Conservation (phyloP, 2,797 vertebrate genomes). For the Saxicola maurus region DNA sequence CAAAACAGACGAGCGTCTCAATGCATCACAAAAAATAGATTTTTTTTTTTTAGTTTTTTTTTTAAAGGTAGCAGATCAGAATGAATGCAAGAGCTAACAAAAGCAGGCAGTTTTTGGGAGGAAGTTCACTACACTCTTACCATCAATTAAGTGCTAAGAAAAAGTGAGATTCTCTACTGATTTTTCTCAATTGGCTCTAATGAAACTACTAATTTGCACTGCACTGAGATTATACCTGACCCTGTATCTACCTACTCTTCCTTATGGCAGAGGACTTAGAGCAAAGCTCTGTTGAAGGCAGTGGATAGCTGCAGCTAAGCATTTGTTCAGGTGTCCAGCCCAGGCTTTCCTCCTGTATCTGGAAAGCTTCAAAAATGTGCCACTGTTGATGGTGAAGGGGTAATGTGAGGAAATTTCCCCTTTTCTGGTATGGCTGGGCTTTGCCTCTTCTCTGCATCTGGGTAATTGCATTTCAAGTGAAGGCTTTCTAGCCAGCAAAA, state of each 20-base stretch:
- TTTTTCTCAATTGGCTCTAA: not conserved
- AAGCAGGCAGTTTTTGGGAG: not conserved
- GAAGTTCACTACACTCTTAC: not conserved
- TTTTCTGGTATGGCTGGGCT: not conserved
- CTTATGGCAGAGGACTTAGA: not conserved
- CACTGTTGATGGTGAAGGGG: not conserved
- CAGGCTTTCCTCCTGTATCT: not conserved
- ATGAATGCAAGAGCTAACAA: not conserved
- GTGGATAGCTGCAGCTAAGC: not conserved
- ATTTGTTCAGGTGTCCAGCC: not conserved
- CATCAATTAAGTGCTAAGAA: not conserved
- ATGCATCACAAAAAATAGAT: not conserved
- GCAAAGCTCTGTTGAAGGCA: not conserved
- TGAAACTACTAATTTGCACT: not conserved
- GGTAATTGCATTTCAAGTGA: slow-evolving; percentile 36
- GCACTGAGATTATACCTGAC: not conserved
- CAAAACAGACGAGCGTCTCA: not conserved
- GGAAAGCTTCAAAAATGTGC: not conserved
- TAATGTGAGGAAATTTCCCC: not conserved
- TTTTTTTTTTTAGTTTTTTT: not conserved
- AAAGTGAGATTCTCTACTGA: not conserved
- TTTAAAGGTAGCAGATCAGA: not conserved
- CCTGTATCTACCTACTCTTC: not conserved
- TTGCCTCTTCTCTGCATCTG: not conserved
- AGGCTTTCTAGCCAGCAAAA: slow-evolving; percentile 47